Percentiles rank a stretch among this genome's conserved stretches.
Conservation (phyloP, 2,797 vertebrate species). For the Poliocrania exsul region DNA sequence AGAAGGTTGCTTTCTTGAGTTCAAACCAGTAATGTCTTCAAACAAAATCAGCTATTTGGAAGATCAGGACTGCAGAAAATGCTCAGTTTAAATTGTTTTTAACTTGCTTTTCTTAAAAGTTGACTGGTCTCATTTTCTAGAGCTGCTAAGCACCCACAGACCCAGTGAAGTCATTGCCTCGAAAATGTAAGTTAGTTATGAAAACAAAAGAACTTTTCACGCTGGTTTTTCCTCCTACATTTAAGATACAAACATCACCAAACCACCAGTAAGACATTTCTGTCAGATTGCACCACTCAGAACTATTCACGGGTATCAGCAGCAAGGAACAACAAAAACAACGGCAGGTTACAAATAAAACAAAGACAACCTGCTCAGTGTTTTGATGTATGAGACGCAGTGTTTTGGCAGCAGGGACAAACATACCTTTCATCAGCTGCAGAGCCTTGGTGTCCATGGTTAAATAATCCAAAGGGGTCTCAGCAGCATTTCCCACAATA, state of each 20-base stretch:
- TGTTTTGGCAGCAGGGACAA: not conserved
- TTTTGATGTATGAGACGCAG: not conserved
- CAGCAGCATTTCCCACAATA: not conserved
- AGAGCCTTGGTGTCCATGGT: not conserved
- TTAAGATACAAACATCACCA: not conserved
- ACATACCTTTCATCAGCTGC: conserved; percentile 28
- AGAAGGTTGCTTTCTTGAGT: not conserved
- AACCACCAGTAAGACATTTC: not conserved
- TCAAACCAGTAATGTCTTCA: not conserved
- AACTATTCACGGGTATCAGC: not conserved
- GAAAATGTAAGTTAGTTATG: not conserved
- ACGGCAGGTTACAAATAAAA: not conserved
- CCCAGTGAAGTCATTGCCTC: not conserved
- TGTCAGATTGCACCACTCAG: not conserved
- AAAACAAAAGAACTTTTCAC: not conserved
- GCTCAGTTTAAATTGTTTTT: not conserved
- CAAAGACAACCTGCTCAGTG: rapidly evolving
- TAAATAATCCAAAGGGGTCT: not conserved
- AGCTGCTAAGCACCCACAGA: not conserved
- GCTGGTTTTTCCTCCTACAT: not conserved
- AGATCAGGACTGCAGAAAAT: not conserved
- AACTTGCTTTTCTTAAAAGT: not conserved
- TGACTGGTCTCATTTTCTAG: not conserved
- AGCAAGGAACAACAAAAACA: not conserved
- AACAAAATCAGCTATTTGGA: not conserved